Base-by-base conservation (phyloP, 2,888 invertebrate species). In the Nycteola revayana region DNA sequence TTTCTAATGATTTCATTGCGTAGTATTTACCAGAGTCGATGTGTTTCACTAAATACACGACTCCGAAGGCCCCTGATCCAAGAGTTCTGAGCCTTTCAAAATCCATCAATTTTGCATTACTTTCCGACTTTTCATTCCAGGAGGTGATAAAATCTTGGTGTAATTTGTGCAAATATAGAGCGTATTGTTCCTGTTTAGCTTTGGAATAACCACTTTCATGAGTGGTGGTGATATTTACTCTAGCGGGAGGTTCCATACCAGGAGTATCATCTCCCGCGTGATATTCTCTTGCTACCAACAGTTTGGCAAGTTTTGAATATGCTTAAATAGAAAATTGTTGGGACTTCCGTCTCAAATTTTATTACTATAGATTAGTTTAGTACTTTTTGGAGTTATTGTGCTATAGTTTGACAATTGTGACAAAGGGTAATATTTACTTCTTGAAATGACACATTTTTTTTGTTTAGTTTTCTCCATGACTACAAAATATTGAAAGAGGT, bases 1-100 rank as follows among this genome's bases (percentile, higher is more conserved):
- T 98, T 65, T 95, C 94, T 60, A 98, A 84, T 59, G 96, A 91
- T 87, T 98, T 98, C 90, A 97, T 95, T 5, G 98, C 98, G 70
- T 92, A 95, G 66, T 90, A 94, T 51, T 89, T 89, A 4, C 90
- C 90, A 0, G 82, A 82, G 0, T 68, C 56, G 55, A 90, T 90
- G 56, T 95, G 91, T 70, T 89, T 91, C 7, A 90, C 90, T 1
- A 95, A 77, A 67, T 94, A 93, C 1, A 98, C 98, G 22, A 94
- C 89, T 7, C 98, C 98, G 75, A 97, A 98, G 0, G 97, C 96
- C 1, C 98, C 98, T 0, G 94, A 93, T 0, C 98, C 98, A 28
- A 98, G 79, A 0, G 95, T 93, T 62, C 92, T 93, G 25, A 92
- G 77, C 35, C 92, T 80, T 33, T 94, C 93, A 67, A 94, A 98